These are phyloP conservation scores for Eulemur rufifrons DNA, from an alignment of 2,113 vertebrate genomes.

Conservation along the genomic window DNA sequence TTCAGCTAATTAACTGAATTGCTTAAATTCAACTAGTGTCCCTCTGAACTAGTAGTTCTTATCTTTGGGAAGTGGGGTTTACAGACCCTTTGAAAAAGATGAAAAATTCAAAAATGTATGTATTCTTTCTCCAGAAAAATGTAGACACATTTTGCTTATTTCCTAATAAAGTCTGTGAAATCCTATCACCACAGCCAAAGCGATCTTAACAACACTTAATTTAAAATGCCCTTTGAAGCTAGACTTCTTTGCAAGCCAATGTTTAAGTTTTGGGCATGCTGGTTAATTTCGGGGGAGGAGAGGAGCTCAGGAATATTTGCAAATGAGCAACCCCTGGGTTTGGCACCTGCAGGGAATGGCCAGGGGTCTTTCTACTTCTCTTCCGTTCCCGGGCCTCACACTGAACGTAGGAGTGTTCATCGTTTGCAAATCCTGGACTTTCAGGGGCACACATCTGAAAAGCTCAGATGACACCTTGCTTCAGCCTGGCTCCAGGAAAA, in stretches of 20 bases:
- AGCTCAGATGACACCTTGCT: constrained; percentile 49
- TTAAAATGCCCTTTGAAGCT: neutral
- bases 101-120: neutral
- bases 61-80: neutral
- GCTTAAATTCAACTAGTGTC: constrained; percentile 3
- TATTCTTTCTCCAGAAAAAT: neutral
- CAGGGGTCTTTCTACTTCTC: neutral
- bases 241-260: neutral
- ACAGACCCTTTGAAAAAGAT: neutral
- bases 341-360: neutral
- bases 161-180: neutral
- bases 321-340: neutral
- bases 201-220: neutral
- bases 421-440: neutral
- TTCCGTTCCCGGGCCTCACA: neutral
- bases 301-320: neutral
- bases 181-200: neutral
- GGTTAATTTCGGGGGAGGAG: neutral
- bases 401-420: neutral
- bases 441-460: constrained; percentile 6
- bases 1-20: constrained; percentile 46
- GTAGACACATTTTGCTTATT: neutral
- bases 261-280: neutral
- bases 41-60: constrained; percentile 24
- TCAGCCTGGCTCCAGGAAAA: constrained; percentile 25